A percentile compares a stretch with the other conserved stretches of the same genome.
Evolutionary conservation across 1,140 invertebrate species (phyloP).

Genomic region (Pectinophora gossypiella): DNA sequence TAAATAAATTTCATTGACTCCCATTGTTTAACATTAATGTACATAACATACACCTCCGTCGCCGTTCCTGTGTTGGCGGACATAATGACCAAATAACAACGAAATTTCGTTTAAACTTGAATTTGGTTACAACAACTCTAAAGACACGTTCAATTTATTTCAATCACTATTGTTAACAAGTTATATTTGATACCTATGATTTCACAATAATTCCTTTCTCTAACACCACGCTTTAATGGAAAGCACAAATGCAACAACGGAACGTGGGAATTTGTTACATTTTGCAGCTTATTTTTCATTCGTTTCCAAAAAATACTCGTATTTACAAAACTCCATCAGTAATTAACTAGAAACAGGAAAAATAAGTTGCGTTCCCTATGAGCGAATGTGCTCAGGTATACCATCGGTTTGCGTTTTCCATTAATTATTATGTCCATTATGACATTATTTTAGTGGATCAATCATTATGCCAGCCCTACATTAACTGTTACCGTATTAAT

Average conservation of each 20-base stretch:
- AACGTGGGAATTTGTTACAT: too few species aligned
- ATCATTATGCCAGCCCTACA: slow-evolving; percentile 30
- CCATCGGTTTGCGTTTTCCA: neutral
- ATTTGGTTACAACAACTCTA: neutral
- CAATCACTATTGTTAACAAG: neutral
- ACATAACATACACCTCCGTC: slow-evolving; percentile 43
- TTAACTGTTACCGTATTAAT: slow-evolving; percentile 33
- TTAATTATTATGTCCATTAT: too few species aligned
- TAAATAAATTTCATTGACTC: slow-evolving; percentile 69
- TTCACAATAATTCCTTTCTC: neutral
- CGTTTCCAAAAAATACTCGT: too few species aligned
- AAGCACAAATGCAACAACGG: too few species aligned
- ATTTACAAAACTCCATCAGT: too few species aligned
- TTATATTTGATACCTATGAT: neutral
- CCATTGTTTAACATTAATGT: slow-evolving; percentile 52
- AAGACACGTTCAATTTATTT: neutral
- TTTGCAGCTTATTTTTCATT: too few species aligned
- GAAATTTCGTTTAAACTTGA: too few species aligned
- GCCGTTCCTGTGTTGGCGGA: slow-evolving; percentile 21
- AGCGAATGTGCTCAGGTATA: too few species aligned
- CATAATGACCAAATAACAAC: slow-evolving; percentile 27
- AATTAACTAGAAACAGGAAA: too few species aligned
- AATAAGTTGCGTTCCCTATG: too few species aligned
- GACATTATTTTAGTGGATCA: slow-evolving; percentile 7
- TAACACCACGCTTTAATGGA: neutral